Evolutionary conservation across 2,113 vertebrate species (phyloP).

Genomic region (Trematomus loennbergii): DNA sequence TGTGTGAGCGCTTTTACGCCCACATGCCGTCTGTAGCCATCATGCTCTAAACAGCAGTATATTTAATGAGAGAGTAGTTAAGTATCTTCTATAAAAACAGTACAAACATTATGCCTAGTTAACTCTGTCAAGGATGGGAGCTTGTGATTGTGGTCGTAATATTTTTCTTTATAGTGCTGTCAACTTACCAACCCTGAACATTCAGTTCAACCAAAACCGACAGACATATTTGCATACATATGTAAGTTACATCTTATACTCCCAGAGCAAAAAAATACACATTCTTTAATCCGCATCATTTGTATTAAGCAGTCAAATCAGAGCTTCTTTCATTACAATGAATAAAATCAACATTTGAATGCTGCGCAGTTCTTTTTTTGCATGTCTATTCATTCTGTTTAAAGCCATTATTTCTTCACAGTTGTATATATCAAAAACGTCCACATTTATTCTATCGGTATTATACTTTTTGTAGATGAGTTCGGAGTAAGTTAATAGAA

Average conservation of each 20-base stretch:
- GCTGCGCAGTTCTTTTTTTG: too few relatives aligned
- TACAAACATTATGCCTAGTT: conserved; percentile 21
- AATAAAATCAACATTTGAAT: too few relatives aligned
- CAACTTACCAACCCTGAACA: neutral
- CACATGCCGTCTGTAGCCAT: neutral
- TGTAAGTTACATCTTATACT: neutral
- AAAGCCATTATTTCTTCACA: too few relatives aligned
- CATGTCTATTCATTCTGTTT: too few relatives aligned
- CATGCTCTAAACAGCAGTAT: neutral
- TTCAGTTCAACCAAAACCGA: neutral
- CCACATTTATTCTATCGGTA: too few relatives aligned
- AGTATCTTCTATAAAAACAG: neutral
- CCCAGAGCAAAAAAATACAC: neutral
- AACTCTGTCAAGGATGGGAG: conserved; percentile 1
- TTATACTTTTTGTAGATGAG: too few relatives aligned
- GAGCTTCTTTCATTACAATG: too few relatives aligned
- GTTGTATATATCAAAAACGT: too few relatives aligned
- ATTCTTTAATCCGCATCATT: neutral
- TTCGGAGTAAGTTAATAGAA: too few relatives aligned
- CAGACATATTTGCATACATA: neutral
- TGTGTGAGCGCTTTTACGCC: neutral
- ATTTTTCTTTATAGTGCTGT: neutral
- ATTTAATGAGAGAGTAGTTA: neutral
- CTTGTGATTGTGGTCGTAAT: conserved; percentile 8
- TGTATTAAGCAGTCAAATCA: neutral